These are phyloP conservation scores for Diadophis punctatus DNA, from an alignment of 2,113 vertebrate species.

Conservation along the genomic window DNA sequence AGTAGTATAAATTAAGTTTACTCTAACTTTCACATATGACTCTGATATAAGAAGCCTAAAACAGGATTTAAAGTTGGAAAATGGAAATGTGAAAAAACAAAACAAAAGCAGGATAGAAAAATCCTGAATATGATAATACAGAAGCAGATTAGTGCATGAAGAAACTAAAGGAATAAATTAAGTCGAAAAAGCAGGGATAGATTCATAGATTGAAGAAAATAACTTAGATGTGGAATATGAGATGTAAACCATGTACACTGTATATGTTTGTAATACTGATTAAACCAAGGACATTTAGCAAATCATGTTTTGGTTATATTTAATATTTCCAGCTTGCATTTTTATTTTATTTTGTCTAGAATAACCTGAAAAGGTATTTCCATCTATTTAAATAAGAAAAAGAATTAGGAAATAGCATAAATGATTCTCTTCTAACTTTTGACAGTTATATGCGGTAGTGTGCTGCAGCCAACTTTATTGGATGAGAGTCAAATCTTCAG, in stretches of 20 bases:
- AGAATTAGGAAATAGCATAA: slow-evolving; percentile 15
- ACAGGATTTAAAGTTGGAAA: neutral
- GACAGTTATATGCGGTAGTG: neutral
- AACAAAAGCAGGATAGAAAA: neutral
- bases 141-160: neutral
- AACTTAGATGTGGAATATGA: neutral
- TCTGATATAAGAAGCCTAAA: neutral
- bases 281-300: neutral
- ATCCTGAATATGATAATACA: neutral
- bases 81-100: neutral
- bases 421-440: neutral
- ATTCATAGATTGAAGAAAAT: neutral
- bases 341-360: neutral
- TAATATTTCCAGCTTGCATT: neutral
- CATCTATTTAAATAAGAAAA: neutral
- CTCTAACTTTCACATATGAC: neutral
- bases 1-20: neutral
- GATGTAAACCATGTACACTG: no score
- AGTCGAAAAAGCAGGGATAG: neutral
- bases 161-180: neutral
- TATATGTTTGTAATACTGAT: neutral
- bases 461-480: neutral
- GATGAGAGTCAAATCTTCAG: neutral
- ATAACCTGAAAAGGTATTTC: neutral
- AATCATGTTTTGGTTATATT: neutral